phyloP scores from a whole-genome alignment of 2,888 invertebrate genomes.

The Philonicus albiceps region DNA sequence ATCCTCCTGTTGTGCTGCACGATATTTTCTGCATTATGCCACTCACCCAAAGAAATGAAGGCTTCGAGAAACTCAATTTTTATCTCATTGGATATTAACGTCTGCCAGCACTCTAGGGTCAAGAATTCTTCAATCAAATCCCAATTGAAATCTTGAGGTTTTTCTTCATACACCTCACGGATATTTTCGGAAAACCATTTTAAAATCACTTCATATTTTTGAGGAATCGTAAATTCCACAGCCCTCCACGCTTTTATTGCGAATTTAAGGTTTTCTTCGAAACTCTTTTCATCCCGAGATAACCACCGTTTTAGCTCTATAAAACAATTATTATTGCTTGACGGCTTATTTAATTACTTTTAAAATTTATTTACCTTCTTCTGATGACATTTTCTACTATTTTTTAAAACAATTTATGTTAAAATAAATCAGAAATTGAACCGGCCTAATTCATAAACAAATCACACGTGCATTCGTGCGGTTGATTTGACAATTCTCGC shows the following conservation, averaged over 20 bases:
- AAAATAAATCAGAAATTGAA: background rate
- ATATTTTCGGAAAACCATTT: constrained; percentile 55
- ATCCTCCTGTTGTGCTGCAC: background rate
- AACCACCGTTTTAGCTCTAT: constrained; percentile 59
- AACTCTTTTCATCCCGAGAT: constrained; percentile 54
- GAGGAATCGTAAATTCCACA: constrained; percentile 55
- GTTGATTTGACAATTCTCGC: background rate
- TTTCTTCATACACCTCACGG: background rate
- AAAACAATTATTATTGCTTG: background rate
- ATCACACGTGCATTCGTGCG: background rate
- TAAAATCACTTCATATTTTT: constrained; percentile 58
- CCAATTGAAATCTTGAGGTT: constrained; percentile 48
- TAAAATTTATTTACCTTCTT: constrained; percentile 49
- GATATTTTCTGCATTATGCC: background rate
- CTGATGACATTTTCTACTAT: constrained; percentile 50
- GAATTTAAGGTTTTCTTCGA: constrained; percentile 56
- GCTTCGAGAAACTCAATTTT: constrained; percentile 53
- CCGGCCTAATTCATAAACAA: background rate
- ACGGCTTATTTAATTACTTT: background rate
- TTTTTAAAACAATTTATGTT: background rate
- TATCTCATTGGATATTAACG: constrained; percentile 44
- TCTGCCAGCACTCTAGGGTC: constrained; percentile 52
- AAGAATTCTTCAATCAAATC: constrained; percentile 52
- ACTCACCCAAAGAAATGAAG: constrained; percentile 47
- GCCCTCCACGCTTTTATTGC: constrained; percentile 61